Conservation (phyloP, 2,797 vertebrate genomes). For the Anabas testudineus region DNA sequence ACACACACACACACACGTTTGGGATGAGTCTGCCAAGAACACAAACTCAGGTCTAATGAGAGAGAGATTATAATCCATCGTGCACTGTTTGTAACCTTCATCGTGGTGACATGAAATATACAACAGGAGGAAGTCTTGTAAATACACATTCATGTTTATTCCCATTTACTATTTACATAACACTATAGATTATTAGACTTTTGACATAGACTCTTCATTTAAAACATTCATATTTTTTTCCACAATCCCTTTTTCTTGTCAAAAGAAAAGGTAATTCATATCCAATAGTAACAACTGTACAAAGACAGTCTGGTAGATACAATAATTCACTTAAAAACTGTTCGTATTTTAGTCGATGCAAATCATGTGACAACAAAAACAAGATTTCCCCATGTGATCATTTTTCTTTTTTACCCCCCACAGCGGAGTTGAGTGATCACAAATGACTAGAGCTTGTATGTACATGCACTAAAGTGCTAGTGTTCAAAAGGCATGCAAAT, state of each 20-base stretch:
- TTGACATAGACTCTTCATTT: constrained; percentile 85
- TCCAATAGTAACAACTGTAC: constrained; percentile 87
- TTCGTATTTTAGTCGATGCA: constrained; percentile 83
- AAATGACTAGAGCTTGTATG: constrained; percentile 86
- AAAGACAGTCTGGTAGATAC: constrained; percentile 87
- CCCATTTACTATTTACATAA: constrained; percentile 78
- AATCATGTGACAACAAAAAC: constrained; percentile 88
- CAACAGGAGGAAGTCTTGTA: constrained; percentile 67
- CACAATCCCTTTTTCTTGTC: constrained; percentile 84
- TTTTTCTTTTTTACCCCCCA: constrained; percentile 50
- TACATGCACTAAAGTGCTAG: constrained; percentile 96
- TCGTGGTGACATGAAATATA: neutral
- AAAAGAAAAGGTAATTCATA: constrained; percentile 80
- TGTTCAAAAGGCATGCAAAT: constrained; percentile 92
- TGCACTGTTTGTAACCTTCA: constrained; percentile 27
- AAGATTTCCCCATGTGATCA: constrained; percentile 79
- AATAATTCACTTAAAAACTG: constrained; percentile 90
- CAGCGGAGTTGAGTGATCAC: constrained; percentile 81
- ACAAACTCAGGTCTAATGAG: constrained; percentile 41
- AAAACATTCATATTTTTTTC: constrained; percentile 84
- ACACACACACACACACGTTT: constrained; percentile 30
- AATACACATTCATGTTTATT: constrained; percentile 89
- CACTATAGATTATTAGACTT: constrained; percentile 82
- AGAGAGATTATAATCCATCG: constrained; percentile 13
- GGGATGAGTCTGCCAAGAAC: constrained; percentile 19